Base-by-base conservation (phyloP, 64 coral and sea anemone species). In the Anthopleura sola region DNA sequence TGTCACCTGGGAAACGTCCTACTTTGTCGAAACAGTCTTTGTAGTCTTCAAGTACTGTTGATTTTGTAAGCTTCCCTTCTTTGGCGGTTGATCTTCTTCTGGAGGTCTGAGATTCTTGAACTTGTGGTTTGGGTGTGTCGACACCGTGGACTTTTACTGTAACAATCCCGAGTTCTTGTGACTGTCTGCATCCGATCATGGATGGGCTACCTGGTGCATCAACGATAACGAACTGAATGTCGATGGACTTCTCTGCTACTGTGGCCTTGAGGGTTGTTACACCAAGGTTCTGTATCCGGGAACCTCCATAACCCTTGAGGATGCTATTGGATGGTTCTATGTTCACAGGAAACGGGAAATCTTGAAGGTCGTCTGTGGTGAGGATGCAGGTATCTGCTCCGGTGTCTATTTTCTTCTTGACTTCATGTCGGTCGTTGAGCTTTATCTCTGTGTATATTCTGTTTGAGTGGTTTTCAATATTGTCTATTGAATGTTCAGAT, bases 11-110 rank as follows among this genome's bases (percentile, higher is more conserved):
- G n/a, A 90, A 90, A 5, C 88, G 31, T 13, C 37, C 89, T 47
- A 91, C 14, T 62, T 91, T 91, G 54, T 91, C 77, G 37, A 90
- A 91, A 47, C 89, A 91, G 49, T 91, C 83, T 39, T 75, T 48
- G 37, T 13, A 76, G 31, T 76, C 74, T 34, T 76, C 74, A 13
- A 13, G 74, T 13, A 76, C 74, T 2, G 16, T 76, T 21, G 74
- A 36, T 76, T 76, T 34, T 37, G 74, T 13, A 1, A 76, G 74
- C 16, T 76, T 32, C 37, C 74, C 74, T 2, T 39, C 16, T 4
- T 37, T 36, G 37, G 74, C 74, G 29, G 74, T 32, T 37, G 6
- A 32, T 76, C 16, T 4, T 32, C 33, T 15, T 76, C 74, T 76
- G 5, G 74, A 76, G 29, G 74, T 13, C 13, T 4, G 74, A 36